These are phyloP conservation scores for Pogonocichla stellata DNA, from an alignment of 2,113 vertebrate species.

Conservation along the genomic window DNA sequence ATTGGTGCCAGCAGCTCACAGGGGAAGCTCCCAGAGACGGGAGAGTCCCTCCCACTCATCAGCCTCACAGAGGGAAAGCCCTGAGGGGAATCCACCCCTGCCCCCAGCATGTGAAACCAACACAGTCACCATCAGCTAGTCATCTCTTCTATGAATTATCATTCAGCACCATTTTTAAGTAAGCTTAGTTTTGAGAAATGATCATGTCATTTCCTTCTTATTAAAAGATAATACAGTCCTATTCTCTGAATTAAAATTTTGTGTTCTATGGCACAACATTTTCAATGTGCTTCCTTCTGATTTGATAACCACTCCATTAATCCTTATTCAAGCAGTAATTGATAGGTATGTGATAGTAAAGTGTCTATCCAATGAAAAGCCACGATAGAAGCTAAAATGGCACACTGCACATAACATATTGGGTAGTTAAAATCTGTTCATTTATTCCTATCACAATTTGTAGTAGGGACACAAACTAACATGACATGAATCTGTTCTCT, in stretches of 20 bases:
- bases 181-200: not conserved
- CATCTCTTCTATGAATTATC: not conserved
- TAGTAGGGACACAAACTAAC: slow-evolving; percentile 16
- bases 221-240: not conserved
- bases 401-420: not conserved
- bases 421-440: not conserved
- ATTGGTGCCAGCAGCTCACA: no score
- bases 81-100: no score
- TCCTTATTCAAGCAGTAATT: slow-evolving; percentile 2
- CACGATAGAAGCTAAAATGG: not conserved
- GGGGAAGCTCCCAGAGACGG: no score
- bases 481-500: not conserved
- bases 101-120: no score
- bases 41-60: no score
- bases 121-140: not conserved
- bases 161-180: not conserved
- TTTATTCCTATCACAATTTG: not conserved
- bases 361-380: not conserved
- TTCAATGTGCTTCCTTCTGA: not conserved
- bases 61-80: no score
- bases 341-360: not conserved
- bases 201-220: not conserved
- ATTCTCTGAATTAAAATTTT: not conserved
- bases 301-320: not conserved
- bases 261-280: not conserved